These are phyloP conservation scores for Rhorus exstirpatorius DNA, from an alignment of 2,888 invertebrate species.

Conservation along the genomic window DNA sequence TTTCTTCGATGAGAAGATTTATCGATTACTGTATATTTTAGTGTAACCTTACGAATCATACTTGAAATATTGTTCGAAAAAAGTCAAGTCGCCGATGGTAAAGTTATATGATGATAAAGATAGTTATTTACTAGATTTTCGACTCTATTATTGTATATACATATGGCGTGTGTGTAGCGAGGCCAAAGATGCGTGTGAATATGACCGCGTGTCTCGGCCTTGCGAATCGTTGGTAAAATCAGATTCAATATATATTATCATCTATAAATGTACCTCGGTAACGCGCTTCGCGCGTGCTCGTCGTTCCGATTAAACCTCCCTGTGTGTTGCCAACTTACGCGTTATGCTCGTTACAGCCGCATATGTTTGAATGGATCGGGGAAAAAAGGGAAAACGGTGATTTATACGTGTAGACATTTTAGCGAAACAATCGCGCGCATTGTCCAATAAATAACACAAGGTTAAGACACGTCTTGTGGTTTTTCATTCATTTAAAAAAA, in stretches of 20 bases:
- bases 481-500: too few species aligned
- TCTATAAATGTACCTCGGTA: not conserved
- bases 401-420: too few species aligned
- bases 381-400: not conserved
- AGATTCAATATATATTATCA: conserved; percentile 1
- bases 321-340: not conserved
- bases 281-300: conserved; percentile 9
- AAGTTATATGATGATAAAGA: too few species aligned
- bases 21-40: too few species aligned
- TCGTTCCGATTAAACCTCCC: conserved; percentile 7
- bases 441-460: too few species aligned
- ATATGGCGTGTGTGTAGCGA: not conserved
- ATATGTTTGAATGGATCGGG: not conserved
- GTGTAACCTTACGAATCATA: too few species aligned
- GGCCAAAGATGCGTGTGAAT: conserved; percentile 6
- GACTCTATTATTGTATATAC: not conserved
- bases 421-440: too few species aligned
- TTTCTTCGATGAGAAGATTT: too few species aligned
- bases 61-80: too few species aligned
- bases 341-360: not conserved
- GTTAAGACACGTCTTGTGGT: too few species aligned
- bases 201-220: not conserved
- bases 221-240: not conserved
- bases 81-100: too few species aligned
- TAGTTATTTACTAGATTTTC: not conserved